Conservation (phyloP, 2,113 vertebrate genomes). For the Dryoscopus gambensis region DNA sequence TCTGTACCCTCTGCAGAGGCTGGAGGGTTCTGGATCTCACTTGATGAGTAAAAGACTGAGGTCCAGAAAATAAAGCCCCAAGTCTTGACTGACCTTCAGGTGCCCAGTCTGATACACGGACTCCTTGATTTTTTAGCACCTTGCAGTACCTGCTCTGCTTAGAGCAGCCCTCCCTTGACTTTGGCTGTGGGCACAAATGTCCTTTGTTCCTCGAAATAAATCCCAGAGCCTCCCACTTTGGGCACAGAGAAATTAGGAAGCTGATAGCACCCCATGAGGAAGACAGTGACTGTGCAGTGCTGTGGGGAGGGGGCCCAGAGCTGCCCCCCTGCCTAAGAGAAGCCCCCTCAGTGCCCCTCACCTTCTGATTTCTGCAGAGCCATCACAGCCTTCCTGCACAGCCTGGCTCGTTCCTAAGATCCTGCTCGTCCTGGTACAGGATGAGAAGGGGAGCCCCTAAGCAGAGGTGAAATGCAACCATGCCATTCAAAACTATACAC, state of each 20-base stretch:
- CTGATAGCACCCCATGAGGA: neutral
- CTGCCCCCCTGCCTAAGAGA: neutral
- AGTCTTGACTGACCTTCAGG: neutral
- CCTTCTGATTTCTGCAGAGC: neutral
- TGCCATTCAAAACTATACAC: neutral
- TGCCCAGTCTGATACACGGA: neutral
- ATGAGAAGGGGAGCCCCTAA: neutral
- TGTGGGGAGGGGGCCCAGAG: neutral
- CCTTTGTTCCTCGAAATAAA: neutral
- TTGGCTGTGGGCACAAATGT: neutral
- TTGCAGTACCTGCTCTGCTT: neutral
- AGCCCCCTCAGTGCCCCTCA: neutral
- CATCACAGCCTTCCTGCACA: neutral
- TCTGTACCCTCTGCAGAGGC: neutral
- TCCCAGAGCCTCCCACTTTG: neutral
- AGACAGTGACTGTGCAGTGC: neutral
- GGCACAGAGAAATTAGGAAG: neutral
- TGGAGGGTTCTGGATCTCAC: neutral
- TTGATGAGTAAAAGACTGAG: neutral
- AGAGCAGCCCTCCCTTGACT: neutral
- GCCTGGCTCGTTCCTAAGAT: accelerated
- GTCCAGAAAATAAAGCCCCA: neutral
- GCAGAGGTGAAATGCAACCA: neutral
- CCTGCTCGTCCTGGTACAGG: neutral
- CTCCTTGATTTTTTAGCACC: neutral